Evolutionary conservation across 2,113 vertebrate species (phyloP), one percentile per base, ranked within the genome.

Genomic region (Syngnathus floridae): DNA sequence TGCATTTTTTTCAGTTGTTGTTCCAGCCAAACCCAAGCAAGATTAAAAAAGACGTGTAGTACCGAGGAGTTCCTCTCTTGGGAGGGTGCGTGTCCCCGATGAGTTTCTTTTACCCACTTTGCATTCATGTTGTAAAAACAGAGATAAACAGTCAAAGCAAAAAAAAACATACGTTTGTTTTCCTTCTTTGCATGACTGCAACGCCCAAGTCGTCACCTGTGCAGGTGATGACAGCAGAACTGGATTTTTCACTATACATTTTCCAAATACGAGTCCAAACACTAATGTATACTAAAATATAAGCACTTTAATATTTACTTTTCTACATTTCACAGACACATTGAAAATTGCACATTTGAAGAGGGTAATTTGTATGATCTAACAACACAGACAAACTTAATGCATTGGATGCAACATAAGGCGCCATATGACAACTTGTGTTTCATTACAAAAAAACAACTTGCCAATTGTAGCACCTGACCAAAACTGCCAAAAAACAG

Each of bases 241-340:
- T 13, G 61, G 49, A 60, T 61, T 70, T 71, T 72, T 43, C 0
- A 6, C 16, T 22, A n/a, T 26, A 58, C 7, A 12, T 51, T 52
- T 22, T 3, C 8, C 48, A 62, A 68, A 60, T 75, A 41, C 40
- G 67, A 73, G 41, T 58, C 46, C 2, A 26, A 64, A 16, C 37
- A 66, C 45, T 56, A 67, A 38, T 56, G 48, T 72, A 64, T 78
- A 88, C 83, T 71, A 83, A 90, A 91, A 91, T 91, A 91, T 11
- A 80, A 91, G 60, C 37, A 82, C 87, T 85, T 90, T 91, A 90
- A 90, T 91, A 85, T 70, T 81, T 72, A 82, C 49, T 72, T 60
- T 57, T 54, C 72, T 82, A 71, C 22, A 74, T 79, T 80, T 79
- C 48, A 86, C 77, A 86, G 74, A 84, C 74, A 84, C 74, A 62